Evolutionary conservation across 2,888 invertebrate species (phyloP), one percentile per base, ranked within the genome.

Genomic region (Eupeodes luniger): DNA sequence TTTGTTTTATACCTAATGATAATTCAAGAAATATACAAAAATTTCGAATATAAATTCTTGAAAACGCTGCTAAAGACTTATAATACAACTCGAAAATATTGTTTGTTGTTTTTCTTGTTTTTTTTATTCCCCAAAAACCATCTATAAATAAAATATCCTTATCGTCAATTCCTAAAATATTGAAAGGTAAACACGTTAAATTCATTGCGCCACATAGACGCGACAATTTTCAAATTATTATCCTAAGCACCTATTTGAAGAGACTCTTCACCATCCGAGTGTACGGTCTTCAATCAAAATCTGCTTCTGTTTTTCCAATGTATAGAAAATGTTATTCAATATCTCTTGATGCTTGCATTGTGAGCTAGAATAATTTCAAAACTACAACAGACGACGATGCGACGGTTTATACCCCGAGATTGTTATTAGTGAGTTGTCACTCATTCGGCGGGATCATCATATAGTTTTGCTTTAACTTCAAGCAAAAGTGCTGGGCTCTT

Each of bases 351-450:
- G 0, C 12, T 59, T 49, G 72, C 76, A 66, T 53, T 6, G 62
- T 47, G 74, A 77, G 72, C 72, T 61, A 34, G 0, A 59, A 75
- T 47, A 76, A 74, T 69, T 57, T 74, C 57, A 47, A 77, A 55
- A 80, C 47, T 69, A 67, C n/a, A 27, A 27, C 27, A 27, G 27
- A 40, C 40, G 40, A 40, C 34, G 16, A 64, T 44, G 27, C 34
- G 16, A 64, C 51, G 27, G 27, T 27, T 27, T 57, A 76, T 51
- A 64, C 70, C 36, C 44, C 61, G 66, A 67, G 53, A 75, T 49
- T 81, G 85, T 85, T 88, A 88, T 88, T 88, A 88, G 85, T 88
- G 88, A 85, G 85, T 85, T 88, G 88, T 88, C 88, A 88, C 85
- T 88, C 88, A 88, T 70, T 78, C 59, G 53, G 74, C 19, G 69